Conservation (phyloP, 2,797 vertebrate genomes). For the Artibeus lituratus region DNA sequence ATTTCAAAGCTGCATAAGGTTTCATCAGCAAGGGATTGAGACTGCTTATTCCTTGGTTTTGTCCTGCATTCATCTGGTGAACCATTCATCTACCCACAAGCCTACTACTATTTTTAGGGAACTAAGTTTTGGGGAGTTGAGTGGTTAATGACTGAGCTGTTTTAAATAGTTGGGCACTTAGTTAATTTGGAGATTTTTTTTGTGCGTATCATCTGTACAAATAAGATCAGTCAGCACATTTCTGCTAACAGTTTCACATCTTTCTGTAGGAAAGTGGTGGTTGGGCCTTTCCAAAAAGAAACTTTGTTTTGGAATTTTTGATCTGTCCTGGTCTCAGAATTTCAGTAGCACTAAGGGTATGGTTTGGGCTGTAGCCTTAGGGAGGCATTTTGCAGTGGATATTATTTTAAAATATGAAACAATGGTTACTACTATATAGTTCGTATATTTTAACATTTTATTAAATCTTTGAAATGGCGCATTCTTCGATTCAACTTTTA, state of each 20-base stretch:
- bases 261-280: slow-evolving; percentile 9
- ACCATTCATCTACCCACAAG: not conserved
- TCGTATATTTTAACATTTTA: slow-evolving; percentile 17
- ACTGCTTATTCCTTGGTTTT: slow-evolving; percentile 30
- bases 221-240: slow-evolving; percentile 35
- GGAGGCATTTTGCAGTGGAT: not conserved
- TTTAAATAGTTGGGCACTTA: slow-evolving; percentile 50
- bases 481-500: not conserved
- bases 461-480: not conserved
- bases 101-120: slow-evolving; percentile 33
- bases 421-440: not conserved
- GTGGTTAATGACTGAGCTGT: slow-evolving; percentile 38
- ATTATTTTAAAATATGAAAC: slow-evolving; percentile 35
- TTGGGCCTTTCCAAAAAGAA: not conserved
- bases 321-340: slow-evolving; percentile 33
- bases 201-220: slow-evolving; percentile 11
- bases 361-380: slow-evolving; percentile 2
- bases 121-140: slow-evolving; percentile 25
- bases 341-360: not conserved
- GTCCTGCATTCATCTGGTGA: not conserved
- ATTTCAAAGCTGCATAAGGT: not conserved
- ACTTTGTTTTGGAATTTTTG: slow-evolving; percentile 30
- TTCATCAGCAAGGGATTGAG: not conserved
- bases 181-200: slow-evolving; percentile 49
- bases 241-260: not conserved